These are phyloP conservation scores for Eucriotettix oculatus DNA, from an alignment of 2,888 invertebrate genomes.

Conservation along the genomic window DNA sequence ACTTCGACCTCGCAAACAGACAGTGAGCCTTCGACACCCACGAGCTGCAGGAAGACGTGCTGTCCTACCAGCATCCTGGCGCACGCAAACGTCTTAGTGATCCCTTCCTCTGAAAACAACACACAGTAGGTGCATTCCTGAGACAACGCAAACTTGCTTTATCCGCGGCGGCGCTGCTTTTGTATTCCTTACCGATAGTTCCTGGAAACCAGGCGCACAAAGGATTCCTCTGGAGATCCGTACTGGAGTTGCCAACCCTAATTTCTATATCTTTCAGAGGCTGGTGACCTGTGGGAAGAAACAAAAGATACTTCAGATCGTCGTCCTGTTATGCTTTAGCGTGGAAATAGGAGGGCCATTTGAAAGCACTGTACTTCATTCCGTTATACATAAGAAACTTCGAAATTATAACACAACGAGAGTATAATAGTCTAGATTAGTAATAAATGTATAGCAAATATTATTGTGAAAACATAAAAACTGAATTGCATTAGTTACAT, in stretches of 20 bases:
- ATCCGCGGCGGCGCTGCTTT: neutral
- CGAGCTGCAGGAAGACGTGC: conserved; percentile 74
- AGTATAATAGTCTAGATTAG: no score
- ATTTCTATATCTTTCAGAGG: conserved; percentile 79
- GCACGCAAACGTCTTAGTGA: conserved; percentile 77
- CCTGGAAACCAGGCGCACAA: conserved; percentile 89
- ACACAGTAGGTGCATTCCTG: no score
- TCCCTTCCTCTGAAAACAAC: conserved; percentile 58
- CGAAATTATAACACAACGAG: no score
- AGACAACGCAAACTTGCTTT: neutral
- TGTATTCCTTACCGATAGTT: conserved; percentile 47
- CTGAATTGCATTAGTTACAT: no score
- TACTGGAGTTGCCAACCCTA: conserved; percentile 79
- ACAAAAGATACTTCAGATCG: no score
- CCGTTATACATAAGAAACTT: no score
- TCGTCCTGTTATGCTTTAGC: no score
- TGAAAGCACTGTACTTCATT: no score
- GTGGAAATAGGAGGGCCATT: no score
- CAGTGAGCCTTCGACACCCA: conserved; percentile 77
- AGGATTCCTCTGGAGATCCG: conserved; percentile 71
- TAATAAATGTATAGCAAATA: no score
- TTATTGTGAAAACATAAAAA: no score
- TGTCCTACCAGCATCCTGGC: conserved; percentile 72
- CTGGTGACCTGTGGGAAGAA: conserved; percentile 47
- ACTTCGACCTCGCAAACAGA: conserved; percentile 86